A percentile compares a stretch with the other conserved stretches of the same genome.
phyloP scores from a whole-genome alignment of 2,113 vertebrate genomes.

The Poicephalus meyeri region DNA sequence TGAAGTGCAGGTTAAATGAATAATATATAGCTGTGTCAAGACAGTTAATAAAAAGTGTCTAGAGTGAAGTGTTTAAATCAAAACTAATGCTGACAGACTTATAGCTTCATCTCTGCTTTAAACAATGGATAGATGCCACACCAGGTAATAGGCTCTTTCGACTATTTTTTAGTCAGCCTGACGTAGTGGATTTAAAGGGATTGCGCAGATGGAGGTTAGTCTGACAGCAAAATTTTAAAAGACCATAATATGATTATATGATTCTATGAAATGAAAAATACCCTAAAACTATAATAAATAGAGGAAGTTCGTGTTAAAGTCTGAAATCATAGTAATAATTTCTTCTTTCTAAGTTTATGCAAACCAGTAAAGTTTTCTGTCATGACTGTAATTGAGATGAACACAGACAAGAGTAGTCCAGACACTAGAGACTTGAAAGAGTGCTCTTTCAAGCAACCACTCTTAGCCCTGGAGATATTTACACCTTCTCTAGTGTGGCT shows the following conservation, averaged over 20 bases:
- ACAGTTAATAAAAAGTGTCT: conserved; percentile 62
- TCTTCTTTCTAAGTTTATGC: not conserved
- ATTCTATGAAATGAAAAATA: not conserved
- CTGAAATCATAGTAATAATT: not conserved
- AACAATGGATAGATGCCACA: not conserved
- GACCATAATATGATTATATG: not conserved
- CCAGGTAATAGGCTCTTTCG: not conserved
- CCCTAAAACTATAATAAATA: not conserved
- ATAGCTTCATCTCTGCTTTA: conserved; percentile 38
- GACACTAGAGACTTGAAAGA: not conserved
- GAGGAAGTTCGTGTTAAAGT: not conserved
- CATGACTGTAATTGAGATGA: not conserved
- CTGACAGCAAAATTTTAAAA: not conserved
- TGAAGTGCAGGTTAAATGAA: conserved; percentile 58
- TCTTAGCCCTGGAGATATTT: not conserved
- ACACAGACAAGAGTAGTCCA: not conserved
- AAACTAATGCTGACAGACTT: conserved; percentile 25
- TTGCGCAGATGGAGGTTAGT: not conserved
- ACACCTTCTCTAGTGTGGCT: not conserved
- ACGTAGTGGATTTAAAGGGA: not conserved
- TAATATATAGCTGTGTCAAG: conserved; percentile 52
- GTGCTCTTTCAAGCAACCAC: not conserved
- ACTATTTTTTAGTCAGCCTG: not conserved
- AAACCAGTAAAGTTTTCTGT: not conserved
- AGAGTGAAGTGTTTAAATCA: conserved; percentile 60